Evolutionary conservation across 1,140 invertebrate genomes (phyloP).

Genomic region (Bombus sylvicola): DNA sequence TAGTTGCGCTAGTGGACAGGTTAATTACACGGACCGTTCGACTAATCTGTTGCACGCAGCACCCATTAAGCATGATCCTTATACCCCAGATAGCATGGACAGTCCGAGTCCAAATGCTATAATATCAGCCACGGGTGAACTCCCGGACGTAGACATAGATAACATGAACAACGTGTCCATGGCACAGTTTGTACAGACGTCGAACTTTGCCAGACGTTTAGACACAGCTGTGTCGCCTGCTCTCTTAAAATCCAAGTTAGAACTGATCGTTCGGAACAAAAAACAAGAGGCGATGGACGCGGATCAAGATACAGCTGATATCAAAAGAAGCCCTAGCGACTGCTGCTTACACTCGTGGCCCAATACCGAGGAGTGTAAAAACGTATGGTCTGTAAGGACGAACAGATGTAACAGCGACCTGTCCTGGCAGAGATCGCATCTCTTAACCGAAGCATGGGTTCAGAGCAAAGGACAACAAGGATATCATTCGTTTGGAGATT

Average conservation of each 20-base stretch:
- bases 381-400: constrained; percentile 56
- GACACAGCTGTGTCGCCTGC: constrained; percentile 84
- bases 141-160: constrained; percentile 64
- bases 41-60: constrained; percentile 83
- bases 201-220: constrained; percentile 51
- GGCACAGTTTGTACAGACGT: constrained; percentile 9
- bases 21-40: constrained; percentile 72
- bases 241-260: constrained; percentile 83
- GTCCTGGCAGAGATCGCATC: constrained; percentile 75
- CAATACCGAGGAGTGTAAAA: constrained; percentile 43
- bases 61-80: constrained; percentile 86
- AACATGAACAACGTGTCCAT: constrained; percentile 52
- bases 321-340: constrained; percentile 69
- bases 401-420: constrained; percentile 78
- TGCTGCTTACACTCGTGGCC: constrained; percentile 67
- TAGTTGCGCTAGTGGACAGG: constrained; percentile 74
- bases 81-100: constrained; percentile 90
- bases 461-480: constrained; percentile 65
- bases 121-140: constrained; percentile 61
- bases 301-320: constrained; percentile 36
- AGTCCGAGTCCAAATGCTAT: constrained; percentile 87
- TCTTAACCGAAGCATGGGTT: constrained; percentile 71
- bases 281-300: constrained; percentile 30
- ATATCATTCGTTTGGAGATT: constrained; percentile 65
- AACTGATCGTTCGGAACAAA: constrained; percentile 74